A percentile compares a stretch with the other conserved stretches of the same genome.
phyloP scores from a whole-genome alignment of 2,113 vertebrate species.

The Narcine bancroftii region DNA sequence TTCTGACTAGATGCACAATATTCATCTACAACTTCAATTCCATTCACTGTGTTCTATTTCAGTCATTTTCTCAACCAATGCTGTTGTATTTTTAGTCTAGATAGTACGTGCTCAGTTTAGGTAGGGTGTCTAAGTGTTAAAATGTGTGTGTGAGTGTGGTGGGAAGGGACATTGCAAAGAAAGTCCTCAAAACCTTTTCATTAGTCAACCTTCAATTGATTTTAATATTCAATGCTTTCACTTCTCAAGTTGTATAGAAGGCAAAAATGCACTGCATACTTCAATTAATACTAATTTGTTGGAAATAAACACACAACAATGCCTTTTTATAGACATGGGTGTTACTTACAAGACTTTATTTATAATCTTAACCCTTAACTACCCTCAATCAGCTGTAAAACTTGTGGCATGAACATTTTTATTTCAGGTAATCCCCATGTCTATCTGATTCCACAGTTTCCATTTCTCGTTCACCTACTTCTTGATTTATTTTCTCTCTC shows the following conservation, averaged over 20 bases:
- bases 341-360: no score
- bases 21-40: conserved; percentile 54
- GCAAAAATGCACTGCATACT: background rate
- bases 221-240: no score
- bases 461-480: no score
- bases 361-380: no score
- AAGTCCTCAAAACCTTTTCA: background rate
- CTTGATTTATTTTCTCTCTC: no score
- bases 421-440: no score
- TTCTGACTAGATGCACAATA: conserved; percentile 50
- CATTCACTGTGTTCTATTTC: conserved; percentile 48
- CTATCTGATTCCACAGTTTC: no score
- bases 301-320: background rate
- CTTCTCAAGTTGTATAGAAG: background rate
- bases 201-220: background rate
- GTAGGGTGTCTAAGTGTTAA: no score
- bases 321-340: no score
- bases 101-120: background rate
- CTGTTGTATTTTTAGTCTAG: background rate
- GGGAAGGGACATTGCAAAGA: background rate
- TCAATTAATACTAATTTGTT: background rate
- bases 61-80: conserved; percentile 40
- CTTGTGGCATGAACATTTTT: no score
- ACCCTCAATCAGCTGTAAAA: no score
- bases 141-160: no score